A percentile compares a stretch with the other conserved stretches of the same genome.
These are phyloP conservation scores for Ceratotherium simum DNA, from an alignment of 2,113 vertebrate species.

Conservation along the genomic window DNA sequence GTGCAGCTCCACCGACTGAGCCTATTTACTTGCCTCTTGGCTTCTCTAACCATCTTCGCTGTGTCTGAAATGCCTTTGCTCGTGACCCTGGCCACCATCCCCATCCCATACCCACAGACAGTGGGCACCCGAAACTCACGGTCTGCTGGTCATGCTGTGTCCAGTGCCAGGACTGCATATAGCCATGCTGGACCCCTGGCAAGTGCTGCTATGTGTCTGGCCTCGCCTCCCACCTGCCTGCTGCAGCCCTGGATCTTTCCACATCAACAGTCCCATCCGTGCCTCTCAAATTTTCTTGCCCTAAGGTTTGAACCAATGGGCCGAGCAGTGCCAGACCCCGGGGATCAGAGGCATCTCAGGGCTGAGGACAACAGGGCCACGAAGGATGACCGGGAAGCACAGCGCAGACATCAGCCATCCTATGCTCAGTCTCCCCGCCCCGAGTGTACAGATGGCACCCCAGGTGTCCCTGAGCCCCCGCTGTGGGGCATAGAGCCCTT, in stretches of 20 bases:
- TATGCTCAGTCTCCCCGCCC: background rate
- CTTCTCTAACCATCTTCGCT: accelerated
- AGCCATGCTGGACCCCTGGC: background rate
- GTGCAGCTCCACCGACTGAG: background rate
- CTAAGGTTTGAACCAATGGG: background rate
- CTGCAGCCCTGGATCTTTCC: background rate
- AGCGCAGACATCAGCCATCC: background rate
- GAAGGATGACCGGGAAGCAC: accelerated
- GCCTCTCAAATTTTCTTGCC: background rate
- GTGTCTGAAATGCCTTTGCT: background rate
- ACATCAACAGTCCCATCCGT: background rate
- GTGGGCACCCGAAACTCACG: accelerated
- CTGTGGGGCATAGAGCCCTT: too few species aligned
- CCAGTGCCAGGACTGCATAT: background rate
- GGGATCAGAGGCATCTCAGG: background rate
- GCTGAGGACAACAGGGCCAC: background rate
- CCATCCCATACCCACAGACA: background rate
- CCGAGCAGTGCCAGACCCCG: too few species aligned
- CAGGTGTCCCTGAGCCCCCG: too few species aligned
- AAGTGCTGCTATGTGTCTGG: background rate
- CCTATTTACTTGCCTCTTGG: too few species aligned
- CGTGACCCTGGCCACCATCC: background rate
- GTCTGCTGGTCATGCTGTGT: background rate
- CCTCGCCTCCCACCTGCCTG: background rate
- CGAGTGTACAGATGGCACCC: too few species aligned